Evolutionary conservation across 2,888 invertebrate species (phyloP).

Genomic region (Latrodectus elegans): DNA sequence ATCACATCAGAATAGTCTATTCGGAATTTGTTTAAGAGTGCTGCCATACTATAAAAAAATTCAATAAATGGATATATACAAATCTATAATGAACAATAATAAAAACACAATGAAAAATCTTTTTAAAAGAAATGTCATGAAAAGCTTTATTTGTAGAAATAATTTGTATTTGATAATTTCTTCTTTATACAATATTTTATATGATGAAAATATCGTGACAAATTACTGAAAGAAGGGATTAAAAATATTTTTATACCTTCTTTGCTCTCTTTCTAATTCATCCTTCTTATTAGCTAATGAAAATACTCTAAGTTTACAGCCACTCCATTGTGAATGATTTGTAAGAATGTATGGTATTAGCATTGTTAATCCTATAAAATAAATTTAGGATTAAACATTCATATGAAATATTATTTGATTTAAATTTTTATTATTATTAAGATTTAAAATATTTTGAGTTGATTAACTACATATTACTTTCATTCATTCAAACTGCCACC

Average conservation of each 20-base stretch:
- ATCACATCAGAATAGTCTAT: conserved; percentile 96
- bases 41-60: conserved; percentile 86
- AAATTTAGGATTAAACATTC: too few species aligned
- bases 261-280: conserved; percentile 91
- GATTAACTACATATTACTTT: too few species aligned
- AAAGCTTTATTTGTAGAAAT: not conserved
- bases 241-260: conserved; percentile 74
- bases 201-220: too few species aligned
- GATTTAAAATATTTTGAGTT: too few species aligned
- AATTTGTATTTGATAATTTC: too few species aligned
- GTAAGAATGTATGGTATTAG: conserved; percentile 90
- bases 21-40: conserved; percentile 94
- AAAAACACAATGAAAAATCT: not conserved
- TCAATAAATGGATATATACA: not conserved
- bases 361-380: conserved; percentile 81
- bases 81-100: not conserved
- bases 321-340: conserved; percentile 86
- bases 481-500: too few species aligned
- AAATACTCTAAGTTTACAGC: conserved; percentile 87
- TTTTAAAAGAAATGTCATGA: not conserved
- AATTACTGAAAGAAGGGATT: too few species aligned
- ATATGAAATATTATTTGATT: too few species aligned
- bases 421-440: too few species aligned
- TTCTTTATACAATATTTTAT: too few species aligned
- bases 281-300: conserved; percentile 87